These are phyloP conservation scores for Genyomyrus donnyi DNA, from an alignment of 2,113 vertebrate species.

Conservation along the genomic window DNA sequence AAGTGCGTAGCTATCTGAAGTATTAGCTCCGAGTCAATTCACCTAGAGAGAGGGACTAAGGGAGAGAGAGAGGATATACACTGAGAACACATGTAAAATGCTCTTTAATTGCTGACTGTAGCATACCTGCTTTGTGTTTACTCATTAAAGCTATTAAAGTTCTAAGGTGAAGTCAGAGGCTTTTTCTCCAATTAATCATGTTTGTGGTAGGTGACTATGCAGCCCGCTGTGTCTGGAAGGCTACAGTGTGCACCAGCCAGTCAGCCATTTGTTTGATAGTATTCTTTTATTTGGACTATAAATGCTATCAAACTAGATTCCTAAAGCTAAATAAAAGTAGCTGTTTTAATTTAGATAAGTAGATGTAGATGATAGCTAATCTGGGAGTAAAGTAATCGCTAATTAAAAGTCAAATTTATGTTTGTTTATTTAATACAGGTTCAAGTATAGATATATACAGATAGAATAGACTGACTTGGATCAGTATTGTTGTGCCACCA, in stretches of 20 bases:
- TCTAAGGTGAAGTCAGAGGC: background rate
- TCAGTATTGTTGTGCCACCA: background rate
- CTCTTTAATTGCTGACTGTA: background rate
- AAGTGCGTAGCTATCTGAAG: background rate
- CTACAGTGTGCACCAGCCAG: background rate
- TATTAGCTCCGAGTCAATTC: background rate
- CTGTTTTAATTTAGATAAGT: background rate
- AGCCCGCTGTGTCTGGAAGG: background rate
- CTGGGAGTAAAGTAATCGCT: background rate
- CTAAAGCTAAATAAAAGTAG: background rate
- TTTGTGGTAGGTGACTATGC: background rate
- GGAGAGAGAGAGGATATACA: background rate
- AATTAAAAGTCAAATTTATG: background rate
- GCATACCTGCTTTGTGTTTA: background rate
- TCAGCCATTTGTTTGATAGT: background rate
- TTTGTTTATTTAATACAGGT: background rate
- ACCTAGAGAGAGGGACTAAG: background rate
- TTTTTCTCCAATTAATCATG: background rate
- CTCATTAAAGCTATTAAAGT: conserved; percentile 1
- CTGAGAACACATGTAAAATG: background rate
- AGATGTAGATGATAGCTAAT: background rate
- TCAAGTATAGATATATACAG: background rate
- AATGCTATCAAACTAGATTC: background rate
- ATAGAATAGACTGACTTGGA: background rate
- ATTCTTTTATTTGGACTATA: background rate